phyloP scores from a whole-genome alignment of 2,888 invertebrate species.

The Agriopis aurantiaria region DNA sequence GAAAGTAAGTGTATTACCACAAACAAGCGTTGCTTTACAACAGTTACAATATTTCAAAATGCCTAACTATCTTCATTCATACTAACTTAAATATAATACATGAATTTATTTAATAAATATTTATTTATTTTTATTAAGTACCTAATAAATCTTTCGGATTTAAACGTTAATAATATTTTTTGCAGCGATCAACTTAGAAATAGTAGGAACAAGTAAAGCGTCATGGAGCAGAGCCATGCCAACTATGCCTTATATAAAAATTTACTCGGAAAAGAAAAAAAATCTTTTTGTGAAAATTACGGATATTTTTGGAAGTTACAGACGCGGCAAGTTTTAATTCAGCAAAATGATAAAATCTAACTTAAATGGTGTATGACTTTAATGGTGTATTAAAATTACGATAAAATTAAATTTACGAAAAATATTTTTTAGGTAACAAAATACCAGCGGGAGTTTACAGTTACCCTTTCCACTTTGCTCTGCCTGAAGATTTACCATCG shows the following conservation, averaged over 20 bases:
- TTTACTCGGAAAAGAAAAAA: slow-evolving; percentile 70
- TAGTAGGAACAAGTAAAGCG: slow-evolving; percentile 69
- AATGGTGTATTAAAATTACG: not conserved
- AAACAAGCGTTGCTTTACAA: not conserved
- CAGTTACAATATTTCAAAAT: too few relatives aligned
- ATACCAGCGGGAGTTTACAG: slow-evolving; percentile 65
- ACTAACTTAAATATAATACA: not conserved
- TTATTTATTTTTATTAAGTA: not conserved
- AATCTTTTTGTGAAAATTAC: slow-evolving; percentile 60
- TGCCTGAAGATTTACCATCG: slow-evolving; percentile 73
- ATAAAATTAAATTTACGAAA: not conserved
- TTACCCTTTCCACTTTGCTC: slow-evolving; percentile 71
- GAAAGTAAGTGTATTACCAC: slow-evolving; percentile 58
- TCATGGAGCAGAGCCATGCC: slow-evolving; percentile 73
- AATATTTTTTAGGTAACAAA: slow-evolving; percentile 57
- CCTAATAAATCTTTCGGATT: too few relatives aligned
- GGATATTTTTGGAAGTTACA: slow-evolving; percentile 63
- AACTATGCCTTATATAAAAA: slow-evolving; percentile 72
- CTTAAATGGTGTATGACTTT: too few relatives aligned
- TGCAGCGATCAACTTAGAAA: slow-evolving; percentile 72
- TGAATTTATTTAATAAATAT: not conserved
- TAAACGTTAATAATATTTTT: not conserved
- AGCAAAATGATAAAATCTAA: too few relatives aligned
- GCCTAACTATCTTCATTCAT: not conserved
- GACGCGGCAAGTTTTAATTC: slow-evolving; percentile 47